Percentiles rank a stretch among this genome's conserved stretches.
These are phyloP conservation scores for Emys orbicularis DNA, from an alignment of 2,797 vertebrate species.

Conservation along the genomic window DNA sequence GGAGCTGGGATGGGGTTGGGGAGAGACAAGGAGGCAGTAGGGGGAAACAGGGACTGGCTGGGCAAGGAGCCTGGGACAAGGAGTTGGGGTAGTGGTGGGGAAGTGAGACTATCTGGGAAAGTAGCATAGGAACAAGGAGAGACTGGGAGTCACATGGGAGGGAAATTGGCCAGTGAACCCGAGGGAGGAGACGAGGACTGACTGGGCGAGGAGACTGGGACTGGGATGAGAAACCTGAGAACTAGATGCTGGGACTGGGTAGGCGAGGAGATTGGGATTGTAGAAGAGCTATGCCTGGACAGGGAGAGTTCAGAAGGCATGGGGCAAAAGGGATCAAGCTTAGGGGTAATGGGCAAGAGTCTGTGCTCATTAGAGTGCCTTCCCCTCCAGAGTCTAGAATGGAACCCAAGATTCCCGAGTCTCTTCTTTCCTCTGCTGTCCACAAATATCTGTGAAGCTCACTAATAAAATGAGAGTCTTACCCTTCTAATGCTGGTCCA, in stretches of 20 bases:
- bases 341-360: neutral
- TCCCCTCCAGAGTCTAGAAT: neutral
- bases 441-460: neutral
- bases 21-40: neutral
- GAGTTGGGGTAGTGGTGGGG: neutral
- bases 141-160: accelerated
- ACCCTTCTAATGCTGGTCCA: neutral
- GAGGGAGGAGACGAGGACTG: neutral
- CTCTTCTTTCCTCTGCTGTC: neutral
- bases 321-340: too few relatives aligned
- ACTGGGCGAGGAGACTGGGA: neutral
- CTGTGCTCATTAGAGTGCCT: neutral
- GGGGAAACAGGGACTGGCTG: neutral
- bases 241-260: too few relatives aligned
- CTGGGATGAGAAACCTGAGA: neutral
- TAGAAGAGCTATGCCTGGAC: neutral
- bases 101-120: neutral
- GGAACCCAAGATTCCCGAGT: neutral
- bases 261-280: too few relatives aligned
- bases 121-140: neutral
- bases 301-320: neutral
- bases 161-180: neutral
- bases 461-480: neutral
- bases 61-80: neutral
- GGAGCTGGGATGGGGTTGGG: neutral